Conservation (phyloP, 2,888 invertebrate species). For the Nebria salina region DNA sequence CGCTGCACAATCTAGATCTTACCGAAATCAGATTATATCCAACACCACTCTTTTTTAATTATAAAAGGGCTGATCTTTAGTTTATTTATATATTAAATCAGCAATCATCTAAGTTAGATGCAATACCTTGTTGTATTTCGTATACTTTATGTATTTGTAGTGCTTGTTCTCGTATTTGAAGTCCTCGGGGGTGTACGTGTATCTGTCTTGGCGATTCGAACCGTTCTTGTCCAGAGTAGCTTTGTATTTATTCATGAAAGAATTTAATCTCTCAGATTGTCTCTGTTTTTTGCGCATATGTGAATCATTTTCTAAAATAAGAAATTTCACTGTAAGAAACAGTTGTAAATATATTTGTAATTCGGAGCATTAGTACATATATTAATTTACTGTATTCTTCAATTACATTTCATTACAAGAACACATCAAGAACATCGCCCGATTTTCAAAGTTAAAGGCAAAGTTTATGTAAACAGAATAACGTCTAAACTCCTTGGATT, state of each 20-base stretch:
- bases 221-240: slow-evolving; percentile 68
- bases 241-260: slow-evolving; percentile 73
- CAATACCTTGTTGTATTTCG: slow-evolving; percentile 73
- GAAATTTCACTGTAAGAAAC: slow-evolving; percentile 10
- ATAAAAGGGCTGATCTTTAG: slow-evolving; percentile 54
- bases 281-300: slow-evolving; percentile 69
- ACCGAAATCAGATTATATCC: neutral
- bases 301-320: slow-evolving; percentile 60
- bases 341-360: neutral
- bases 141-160: slow-evolving; percentile 81
- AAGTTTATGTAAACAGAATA: neutral
- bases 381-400: neutral
- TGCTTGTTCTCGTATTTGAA: slow-evolving; percentile 83
- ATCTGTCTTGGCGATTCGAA: slow-evolving; percentile 62
- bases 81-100: slow-evolving; percentile 50
- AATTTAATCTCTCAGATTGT: slow-evolving; percentile 68
- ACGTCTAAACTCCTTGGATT: neutral
- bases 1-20: neutral
- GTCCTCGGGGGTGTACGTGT: slow-evolving; percentile 77
- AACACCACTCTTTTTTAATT: neutral
- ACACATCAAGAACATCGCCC: neutral
- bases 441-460: no score
- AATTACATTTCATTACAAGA: neutral
- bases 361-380: no score
- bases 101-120: no score